A percentile compares a stretch with the other conserved stretches of the same genome.
Evolutionary conservation across 2,797 vertebrate genomes (phyloP).

Genomic region (Sebastes baramenuke): DNA sequence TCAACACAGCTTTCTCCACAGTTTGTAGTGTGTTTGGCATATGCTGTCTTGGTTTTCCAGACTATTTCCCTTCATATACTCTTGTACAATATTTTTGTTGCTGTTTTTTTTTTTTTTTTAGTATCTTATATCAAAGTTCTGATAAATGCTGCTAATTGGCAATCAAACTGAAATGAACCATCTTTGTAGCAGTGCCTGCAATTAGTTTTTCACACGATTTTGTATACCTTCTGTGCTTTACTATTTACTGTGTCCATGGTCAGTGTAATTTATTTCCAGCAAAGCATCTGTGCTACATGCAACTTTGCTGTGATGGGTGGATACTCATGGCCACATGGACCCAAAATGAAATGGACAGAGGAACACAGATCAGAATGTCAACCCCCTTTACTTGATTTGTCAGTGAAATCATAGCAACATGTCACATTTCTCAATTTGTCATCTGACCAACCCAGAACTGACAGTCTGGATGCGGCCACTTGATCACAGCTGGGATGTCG

Average conservation of each 20-base stretch:
- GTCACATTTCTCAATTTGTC: neutral
- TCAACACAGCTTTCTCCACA: neutral
- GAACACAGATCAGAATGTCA: neutral
- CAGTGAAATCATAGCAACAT: neutral
- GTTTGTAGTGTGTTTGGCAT: neutral
- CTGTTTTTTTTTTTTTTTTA: neutral
- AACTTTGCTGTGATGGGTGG: neutral
- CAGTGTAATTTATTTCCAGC: neutral
- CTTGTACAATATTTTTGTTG: neutral
- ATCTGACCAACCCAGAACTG: neutral
- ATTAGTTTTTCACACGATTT: neutral
- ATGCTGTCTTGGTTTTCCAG: neutral
- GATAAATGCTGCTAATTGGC: neutral
- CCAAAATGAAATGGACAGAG: neutral
- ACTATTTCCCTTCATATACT: neutral
- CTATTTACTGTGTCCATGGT: neutral
- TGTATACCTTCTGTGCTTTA: neutral
- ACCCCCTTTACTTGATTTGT: neutral
- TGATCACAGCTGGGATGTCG: neutral
- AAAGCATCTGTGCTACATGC: neutral
- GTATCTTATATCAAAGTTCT: neutral
- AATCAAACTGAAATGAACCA: neutral
- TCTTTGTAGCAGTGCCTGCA: neutral
- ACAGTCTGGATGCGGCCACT: slow-evolving; percentile 21
- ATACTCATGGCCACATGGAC: neutral